Conservation (phyloP, 2,888 invertebrate genomes). For the Meandrusa payeni region DNA sequence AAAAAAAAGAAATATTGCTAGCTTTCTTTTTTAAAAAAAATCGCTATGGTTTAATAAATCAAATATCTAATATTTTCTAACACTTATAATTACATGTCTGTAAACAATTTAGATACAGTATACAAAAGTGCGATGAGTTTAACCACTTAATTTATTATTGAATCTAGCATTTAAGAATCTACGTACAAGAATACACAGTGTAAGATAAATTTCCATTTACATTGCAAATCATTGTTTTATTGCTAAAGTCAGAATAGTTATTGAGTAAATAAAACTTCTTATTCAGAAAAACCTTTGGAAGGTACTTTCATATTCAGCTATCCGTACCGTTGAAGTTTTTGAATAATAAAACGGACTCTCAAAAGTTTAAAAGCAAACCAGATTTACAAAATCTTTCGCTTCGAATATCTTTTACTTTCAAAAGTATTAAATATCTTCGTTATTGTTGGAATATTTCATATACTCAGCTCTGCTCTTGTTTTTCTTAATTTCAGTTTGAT, state of each 20-base stretch:
- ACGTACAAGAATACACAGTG: no score
- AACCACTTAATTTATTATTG: no score
- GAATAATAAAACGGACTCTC: constrained; percentile 21
- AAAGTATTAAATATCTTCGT: constrained; percentile 9
- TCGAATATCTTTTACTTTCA: constrained; percentile 17
- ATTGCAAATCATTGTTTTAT: background rate
- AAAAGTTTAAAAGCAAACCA: constrained; percentile 21
- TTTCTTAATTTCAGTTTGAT: background rate
- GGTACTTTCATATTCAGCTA: constrained; percentile 16
- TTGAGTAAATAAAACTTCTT: constrained; percentile 21
- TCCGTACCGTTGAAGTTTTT: constrained; percentile 15
- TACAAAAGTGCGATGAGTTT: no score
- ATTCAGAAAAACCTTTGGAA: constrained; percentile 9
- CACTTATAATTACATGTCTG: no score
- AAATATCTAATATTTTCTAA: no score
- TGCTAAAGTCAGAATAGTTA: constrained; percentile 13
- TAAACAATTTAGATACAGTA: no score
- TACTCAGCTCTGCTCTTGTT: background rate
- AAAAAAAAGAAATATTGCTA: no score
- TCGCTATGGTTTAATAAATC: no score
- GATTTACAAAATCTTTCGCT: constrained; percentile 21
- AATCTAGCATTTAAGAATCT: no score
- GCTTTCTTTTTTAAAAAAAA: no score
- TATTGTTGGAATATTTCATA: constrained; percentile 3
- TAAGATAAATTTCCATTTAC: no score